Evolutionary conservation across 2,797 vertebrate species (phyloP).

Genomic region (Macropodus opercularis): DNA sequence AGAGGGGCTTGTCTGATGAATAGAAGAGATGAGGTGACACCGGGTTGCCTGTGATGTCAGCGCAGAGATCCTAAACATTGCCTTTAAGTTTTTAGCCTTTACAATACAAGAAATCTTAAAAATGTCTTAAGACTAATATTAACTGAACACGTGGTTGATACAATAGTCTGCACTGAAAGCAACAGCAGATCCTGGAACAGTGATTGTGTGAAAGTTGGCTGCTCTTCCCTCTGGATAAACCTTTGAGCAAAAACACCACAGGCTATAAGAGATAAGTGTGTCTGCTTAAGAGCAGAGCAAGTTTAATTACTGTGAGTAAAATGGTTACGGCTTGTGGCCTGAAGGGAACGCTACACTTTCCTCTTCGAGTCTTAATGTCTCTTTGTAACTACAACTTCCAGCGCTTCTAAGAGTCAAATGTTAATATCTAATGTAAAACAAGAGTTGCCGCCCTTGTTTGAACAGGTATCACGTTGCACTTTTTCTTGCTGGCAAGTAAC

Average conservation of each 20-base stretch:
- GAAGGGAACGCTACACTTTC: conserved; percentile 61
- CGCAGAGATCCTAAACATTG: not conserved
- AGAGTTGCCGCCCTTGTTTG: conserved; percentile 21
- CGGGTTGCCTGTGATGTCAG: conserved; percentile 9
- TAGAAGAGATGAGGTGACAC: conserved; percentile 14
- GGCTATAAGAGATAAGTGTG: conserved; percentile 65
- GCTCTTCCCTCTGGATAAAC: conserved; percentile 62
- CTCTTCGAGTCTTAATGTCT: conserved; percentile 56
- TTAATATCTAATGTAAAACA: conserved; percentile 25
- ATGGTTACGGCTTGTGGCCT: conserved; percentile 62
- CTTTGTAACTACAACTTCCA: conserved; percentile 56
- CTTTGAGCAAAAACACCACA: conserved; percentile 67
- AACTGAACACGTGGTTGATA: conserved; percentile 11
- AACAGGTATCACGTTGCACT: conserved; percentile 16
- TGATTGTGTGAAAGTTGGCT: conserved; percentile 59
- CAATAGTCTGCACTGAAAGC: conserved; percentile 21
- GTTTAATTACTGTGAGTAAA: conserved; percentile 77
- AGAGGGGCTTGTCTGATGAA: conserved; percentile 46
- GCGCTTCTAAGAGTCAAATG: conserved; percentile 47
- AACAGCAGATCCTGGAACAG: conserved; percentile 22
- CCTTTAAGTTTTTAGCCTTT: not conserved
- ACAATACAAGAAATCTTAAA: conserved; percentile 11
- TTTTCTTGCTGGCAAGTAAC: not conserved
- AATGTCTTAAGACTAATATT: not conserved
- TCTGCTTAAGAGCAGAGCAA: conserved; percentile 69